Evolutionary conservation across 2,797 vertebrate species (phyloP), one percentile per base, ranked within the genome.

Genomic region (Strix occidentalis): DNA sequence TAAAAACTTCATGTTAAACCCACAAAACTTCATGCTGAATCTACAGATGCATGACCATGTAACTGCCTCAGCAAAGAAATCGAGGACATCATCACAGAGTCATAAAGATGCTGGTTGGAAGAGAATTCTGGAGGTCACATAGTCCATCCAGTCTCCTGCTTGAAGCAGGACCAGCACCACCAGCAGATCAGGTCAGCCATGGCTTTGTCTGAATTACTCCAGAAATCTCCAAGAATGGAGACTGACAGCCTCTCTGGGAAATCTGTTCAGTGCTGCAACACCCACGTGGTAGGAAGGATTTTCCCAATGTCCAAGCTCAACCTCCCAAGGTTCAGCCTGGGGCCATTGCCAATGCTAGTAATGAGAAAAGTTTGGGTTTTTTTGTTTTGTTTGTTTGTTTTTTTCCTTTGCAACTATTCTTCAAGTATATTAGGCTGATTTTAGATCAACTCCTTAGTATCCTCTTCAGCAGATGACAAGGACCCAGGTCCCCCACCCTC

Each of bases 1-100:
- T 5, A 29, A 48, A 3, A 48, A 0, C 8, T 56, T 66, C 8
- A 16, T 35, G 28, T 13, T 26, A 29, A 72, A 46, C 8, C 10
- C 45, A 46, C 45, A 48, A 3, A 48, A 1, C 8, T 56, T 66
- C 8, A 15, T 35, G 28, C 13, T 26, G 26, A 72, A 46, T 46
- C 11, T 51, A 16, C 31, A 16, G 5, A 19, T 56, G 4, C 6
- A 20, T 5, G 48, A 45, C 3, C 5, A 5, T 0, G 0, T n/a
- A 51, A 21, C 8, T 64, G 9, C 11, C 25, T 39, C 13, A 39
- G 39, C 17, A 79, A 20, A 53, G 37, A 64, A 88, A 78, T 19
- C 0, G 0, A 13, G 39, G 35, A 29, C 63, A 19, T 56, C 8
- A 24, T 33, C 41, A 14, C 0, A 10, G 24, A 21, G 25, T 65